phyloP scores from a whole-genome alignment of 2,888 invertebrate species.

The Pheosia tremula region DNA sequence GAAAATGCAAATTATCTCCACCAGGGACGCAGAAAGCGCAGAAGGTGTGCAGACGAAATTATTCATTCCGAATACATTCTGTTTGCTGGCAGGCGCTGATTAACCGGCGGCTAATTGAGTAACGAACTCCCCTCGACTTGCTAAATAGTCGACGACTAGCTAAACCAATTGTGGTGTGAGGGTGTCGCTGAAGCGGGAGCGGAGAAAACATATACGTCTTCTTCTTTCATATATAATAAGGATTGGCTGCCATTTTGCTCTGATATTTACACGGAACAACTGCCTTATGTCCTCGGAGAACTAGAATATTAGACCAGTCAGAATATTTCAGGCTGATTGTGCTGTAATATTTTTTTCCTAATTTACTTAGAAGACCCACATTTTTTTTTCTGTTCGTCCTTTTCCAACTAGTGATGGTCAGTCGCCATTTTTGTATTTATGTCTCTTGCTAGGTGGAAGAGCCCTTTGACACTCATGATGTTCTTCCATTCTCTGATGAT shows the following conservation, averaged over 20 bases:
- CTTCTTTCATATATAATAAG: background rate
- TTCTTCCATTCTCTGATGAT: too few relatives aligned
- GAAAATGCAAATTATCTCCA: constrained; percentile 37
- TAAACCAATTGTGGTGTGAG: constrained; percentile 30
- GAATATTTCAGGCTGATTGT: too few relatives aligned
- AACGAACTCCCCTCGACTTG: constrained; percentile 74
- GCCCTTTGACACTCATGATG: too few relatives aligned
- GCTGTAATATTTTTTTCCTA: too few relatives aligned
- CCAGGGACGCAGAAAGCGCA: constrained; percentile 14
- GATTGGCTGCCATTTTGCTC: too few relatives aligned
- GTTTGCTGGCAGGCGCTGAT: constrained; percentile 74
- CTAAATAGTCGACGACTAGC: constrained; percentile 68
- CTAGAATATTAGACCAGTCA: too few relatives aligned
- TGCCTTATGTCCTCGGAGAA: constrained; percentile 9
- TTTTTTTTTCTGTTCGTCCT: too few relatives aligned
- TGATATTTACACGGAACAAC: background rate
- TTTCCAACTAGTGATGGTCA: too few relatives aligned
- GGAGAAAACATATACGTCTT: background rate
- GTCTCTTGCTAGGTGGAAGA: too few relatives aligned
- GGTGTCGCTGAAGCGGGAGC: constrained; percentile 24
- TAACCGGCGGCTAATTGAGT: constrained; percentile 78
- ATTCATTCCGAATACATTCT: constrained; percentile 68
- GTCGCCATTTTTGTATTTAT: too few relatives aligned
- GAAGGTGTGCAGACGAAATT: constrained; percentile 51
- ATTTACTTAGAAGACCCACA: too few relatives aligned